These are phyloP conservation scores for Epinotia nisella DNA, from an alignment of 2,888 invertebrate species.

Conservation along the genomic window DNA sequence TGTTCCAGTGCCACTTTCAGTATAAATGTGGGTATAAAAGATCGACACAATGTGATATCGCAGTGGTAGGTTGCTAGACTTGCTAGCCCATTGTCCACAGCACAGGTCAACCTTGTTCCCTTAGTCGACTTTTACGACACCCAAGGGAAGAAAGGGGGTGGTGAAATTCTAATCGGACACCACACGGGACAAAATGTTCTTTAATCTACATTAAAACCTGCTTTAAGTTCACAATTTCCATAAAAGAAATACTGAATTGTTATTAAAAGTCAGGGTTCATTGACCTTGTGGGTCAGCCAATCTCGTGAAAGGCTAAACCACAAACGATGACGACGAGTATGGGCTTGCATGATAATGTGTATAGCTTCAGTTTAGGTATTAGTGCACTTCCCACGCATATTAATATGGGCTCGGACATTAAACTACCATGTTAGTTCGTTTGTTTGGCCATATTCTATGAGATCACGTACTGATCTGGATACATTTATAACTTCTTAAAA, in stretches of 20 bases:
- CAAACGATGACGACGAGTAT: constrained; percentile 10
- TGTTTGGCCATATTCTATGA: not conserved
- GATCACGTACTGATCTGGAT: not conserved
- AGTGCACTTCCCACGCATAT: constrained; percentile 13
- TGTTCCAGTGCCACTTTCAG: too few species aligned
- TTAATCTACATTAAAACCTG: not conserved
- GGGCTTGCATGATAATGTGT: constrained; percentile 6
- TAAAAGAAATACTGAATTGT: not conserved
- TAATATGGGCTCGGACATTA: not conserved
- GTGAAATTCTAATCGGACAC: too few species aligned
- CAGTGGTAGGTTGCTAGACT: too few species aligned
- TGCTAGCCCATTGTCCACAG: too few species aligned
- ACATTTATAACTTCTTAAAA: too few species aligned
- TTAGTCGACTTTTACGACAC: too few species aligned
- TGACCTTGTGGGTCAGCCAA: constrained; percentile 13
- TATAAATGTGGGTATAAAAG: too few species aligned
- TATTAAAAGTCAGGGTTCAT: constrained; percentile 16
- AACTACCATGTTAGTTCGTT: constrained; percentile 5
- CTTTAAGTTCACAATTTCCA: constrained; percentile 12
- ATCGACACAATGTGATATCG: too few species aligned
- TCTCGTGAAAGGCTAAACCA: constrained; percentile 8
- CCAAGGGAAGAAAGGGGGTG: too few species aligned
- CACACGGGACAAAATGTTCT: too few species aligned
- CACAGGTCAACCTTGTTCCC: too few species aligned
- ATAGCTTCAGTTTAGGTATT: constrained; percentile 19